Base-by-base conservation (phyloP, 2,113 vertebrate species). In the Sinosuthora webbiana region DNA sequence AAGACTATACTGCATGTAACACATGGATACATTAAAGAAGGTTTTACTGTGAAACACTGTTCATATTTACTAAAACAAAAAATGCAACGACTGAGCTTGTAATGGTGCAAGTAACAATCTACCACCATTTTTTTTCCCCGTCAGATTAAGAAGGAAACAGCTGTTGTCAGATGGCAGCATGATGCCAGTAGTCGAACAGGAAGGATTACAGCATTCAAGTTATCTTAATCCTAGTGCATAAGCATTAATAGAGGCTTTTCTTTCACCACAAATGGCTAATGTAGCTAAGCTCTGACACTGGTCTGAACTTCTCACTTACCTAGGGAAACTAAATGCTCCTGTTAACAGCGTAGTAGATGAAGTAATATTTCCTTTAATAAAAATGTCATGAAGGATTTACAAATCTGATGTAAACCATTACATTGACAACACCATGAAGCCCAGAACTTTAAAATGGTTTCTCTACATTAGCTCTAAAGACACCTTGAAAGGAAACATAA, bases 191-290 rank as follows among this genome's bases (percentile, higher is more conserved):
- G 83, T 57, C 0, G 0, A 87, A 79, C 57, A 92, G 75, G 90
- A 95, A 91, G 87, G 79, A 95, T 91, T 95, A 93, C 35, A 78
- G 75, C 86, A 83, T 83, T 86, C 64, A 39, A 93, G 50, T 94
- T 50, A 92, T 86, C 64, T 85, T 93, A 91, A 95, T 90, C 69
- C 85, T 41, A 60, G 10, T 44, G 50, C 59, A 67, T n/a, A 73
- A 88, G 79, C 55, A 77, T 49, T 80, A 90, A 92, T 24, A 89
- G 42, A 88, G 59, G 56, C 64, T 95, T 89, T 95, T 78, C 86
- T 82, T 92, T 69, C 86, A 92, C 44, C 69, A 68, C 68, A 92
- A 78, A 87, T 82, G 73, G 75, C 69, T 95, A 87, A 91, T 33
- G 37, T 52, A 55, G 60, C 80, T 86, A 89, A 92, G 49, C 76